Base-by-base conservation (phyloP, 2,888 invertebrate genomes). In the Ophraella communa region DNA sequence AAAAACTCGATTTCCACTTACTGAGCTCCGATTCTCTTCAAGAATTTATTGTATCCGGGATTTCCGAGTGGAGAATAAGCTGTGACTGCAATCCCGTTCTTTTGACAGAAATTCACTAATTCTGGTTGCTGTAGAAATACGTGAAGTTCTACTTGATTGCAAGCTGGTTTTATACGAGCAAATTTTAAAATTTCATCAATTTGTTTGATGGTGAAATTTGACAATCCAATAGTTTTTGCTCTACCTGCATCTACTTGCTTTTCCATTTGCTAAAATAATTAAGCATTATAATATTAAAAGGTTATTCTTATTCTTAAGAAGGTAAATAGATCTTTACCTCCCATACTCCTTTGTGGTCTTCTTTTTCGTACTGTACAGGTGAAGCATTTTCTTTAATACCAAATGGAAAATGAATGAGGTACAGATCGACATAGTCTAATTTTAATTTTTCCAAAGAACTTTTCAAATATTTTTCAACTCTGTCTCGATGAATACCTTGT, bases 151-250 rank as follows among this genome's bases (percentile, higher is more conserved):
- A 94, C 85, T 84, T 89, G 84, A 3, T 87, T 75, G 80, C 81
- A 82, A 52, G 89, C 85, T 55, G 89, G 92, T 69, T 85, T 86
- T 51, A 88, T 85, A 55, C 79, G 83, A 3, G 87, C 85, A 24
- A 81, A 83, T 24, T 85, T 83, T 35, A 88, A 76, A 55, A 94
- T 80, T 53, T 88, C 85, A 57, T 85, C 83, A 64, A 94, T 84
- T 81, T 95, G 95, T 20, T 84, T 83, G 33, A 82, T 83, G 77
- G 89, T 93, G 77, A 92, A 88, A 79, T 95, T 95, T 0, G 93
- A 94, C 3, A 95, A 79, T 0, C 95, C 95, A 74, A 95, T 91
- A 14, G 91, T 87, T 72, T 87, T 91, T 0, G 90, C 84, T 11
- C 87, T 84, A 0, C 92, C 92, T 0, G 83, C 82, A 18, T 86